These are phyloP conservation scores for Dendrocincla fuliginosa DNA, from an alignment of 2,797 vertebrate genomes.

Conservation along the genomic window DNA sequence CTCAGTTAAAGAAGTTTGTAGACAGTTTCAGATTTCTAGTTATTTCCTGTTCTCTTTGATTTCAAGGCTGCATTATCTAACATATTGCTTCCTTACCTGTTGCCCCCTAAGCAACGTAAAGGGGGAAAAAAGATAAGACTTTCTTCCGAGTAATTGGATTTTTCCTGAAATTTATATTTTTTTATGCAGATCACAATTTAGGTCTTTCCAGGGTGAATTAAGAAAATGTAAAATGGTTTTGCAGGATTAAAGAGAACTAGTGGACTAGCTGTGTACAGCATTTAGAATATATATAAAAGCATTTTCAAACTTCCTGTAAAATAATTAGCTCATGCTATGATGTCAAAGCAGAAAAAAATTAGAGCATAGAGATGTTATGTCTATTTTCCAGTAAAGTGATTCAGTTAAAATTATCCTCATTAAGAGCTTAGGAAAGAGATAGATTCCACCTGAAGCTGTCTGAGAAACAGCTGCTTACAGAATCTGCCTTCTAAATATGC, in stretches of 20 bases:
- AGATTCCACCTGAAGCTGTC: background rate
- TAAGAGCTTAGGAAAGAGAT: background rate
- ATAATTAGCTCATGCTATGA: background rate
- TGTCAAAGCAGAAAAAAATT: background rate
- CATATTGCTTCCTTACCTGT: background rate
- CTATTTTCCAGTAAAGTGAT: background rate
- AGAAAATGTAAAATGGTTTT: background rate
- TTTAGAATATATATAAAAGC: background rate
- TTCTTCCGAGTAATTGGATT: background rate
- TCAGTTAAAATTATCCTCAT: background rate
- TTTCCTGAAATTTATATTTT: background rate
- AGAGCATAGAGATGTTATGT: background rate
- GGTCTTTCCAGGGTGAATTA: background rate
- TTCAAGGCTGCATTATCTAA: background rate
- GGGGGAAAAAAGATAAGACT: fast-evolving
- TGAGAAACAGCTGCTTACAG: background rate
- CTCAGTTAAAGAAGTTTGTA: background rate
- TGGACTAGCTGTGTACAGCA: background rate
- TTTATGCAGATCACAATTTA: background rate
- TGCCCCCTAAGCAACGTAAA: background rate
- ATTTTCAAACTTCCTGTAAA: background rate
- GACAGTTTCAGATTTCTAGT: background rate
- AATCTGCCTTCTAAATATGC: background rate
- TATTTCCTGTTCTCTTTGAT: background rate
- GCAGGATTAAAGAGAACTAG: background rate